Percentiles rank a stretch among this genome's conserved stretches.
phyloP scores from a whole-genome alignment of 2,888 invertebrate genomes.

The Mylabris sibirica region DNA sequence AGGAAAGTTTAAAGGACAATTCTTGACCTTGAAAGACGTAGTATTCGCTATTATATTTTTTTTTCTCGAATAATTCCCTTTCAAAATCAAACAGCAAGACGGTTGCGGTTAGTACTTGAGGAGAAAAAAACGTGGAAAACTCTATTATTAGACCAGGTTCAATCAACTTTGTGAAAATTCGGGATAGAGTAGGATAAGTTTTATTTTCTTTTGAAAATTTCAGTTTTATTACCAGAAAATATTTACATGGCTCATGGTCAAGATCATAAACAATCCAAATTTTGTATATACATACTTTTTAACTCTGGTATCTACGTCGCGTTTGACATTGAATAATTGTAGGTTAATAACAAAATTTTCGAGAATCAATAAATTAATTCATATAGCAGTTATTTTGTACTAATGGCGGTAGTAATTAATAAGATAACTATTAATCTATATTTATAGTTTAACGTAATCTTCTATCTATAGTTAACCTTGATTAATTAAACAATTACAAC shows the following conservation, averaged over 20 bases:
- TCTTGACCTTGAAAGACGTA: neutral
- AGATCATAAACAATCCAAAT: neutral
- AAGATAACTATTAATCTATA: neutral
- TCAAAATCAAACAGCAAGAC: neutral
- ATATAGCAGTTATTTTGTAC: neutral
- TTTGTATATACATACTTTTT: neutral
- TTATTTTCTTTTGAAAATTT: neutral
- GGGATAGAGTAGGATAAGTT: neutral
- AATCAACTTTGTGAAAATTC: neutral
- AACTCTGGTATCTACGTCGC: neutral
- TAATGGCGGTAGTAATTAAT: neutral
- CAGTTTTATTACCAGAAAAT: neutral
- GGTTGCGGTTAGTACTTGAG: neutral
- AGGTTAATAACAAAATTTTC: neutral
- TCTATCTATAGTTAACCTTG: neutral
- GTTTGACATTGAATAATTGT: neutral
- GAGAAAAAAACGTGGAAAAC: too few relatives aligned
- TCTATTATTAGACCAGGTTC: too few relatives aligned
- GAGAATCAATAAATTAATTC: neutral
- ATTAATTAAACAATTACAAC: neutral
- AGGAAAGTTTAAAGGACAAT: neutral
- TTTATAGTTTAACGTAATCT: neutral
- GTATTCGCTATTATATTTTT: neutral
- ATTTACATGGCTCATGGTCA: neutral
- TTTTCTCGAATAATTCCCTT: neutral